phyloP scores from a whole-genome alignment of 2,113 vertebrate species.

The Corythoichthys haematopterus region DNA sequence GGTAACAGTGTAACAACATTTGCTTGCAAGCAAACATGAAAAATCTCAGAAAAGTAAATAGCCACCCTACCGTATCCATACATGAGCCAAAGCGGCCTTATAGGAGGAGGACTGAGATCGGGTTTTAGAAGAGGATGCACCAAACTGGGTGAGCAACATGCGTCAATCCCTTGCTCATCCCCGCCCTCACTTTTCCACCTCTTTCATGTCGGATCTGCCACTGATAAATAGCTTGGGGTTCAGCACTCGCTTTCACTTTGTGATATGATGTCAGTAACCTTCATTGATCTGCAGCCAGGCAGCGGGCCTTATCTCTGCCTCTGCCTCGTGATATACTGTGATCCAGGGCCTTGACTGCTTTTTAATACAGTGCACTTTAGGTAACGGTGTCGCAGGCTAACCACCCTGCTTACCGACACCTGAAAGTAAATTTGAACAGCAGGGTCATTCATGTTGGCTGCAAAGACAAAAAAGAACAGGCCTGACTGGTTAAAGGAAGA shows the following conservation, averaged over 20 bases:
- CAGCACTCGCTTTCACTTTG: constrained; percentile 91
- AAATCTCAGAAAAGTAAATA: not conserved
- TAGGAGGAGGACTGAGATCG: constrained; percentile 16
- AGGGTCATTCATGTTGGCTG: constrained; percentile 43
- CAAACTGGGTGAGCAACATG: constrained; percentile 30
- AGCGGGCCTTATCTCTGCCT: constrained; percentile 89
- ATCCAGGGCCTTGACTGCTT: constrained; percentile 84
- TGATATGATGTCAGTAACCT: constrained; percentile 99
- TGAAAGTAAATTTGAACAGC: constrained; percentile 68
- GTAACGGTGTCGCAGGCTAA: constrained; percentile 72
- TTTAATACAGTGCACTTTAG: constrained; percentile 92
- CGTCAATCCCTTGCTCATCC: constrained; percentile 25
- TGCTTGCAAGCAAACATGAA: not conserved
- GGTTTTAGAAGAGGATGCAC: constrained; percentile 27
- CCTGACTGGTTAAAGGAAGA: constrained; percentile 35
- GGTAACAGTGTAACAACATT: not conserved
- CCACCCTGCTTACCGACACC: constrained; percentile 60
- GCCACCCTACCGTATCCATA: constrained; percentile 5
- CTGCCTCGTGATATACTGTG: constrained; percentile 86
- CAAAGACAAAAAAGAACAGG: constrained; percentile 41
- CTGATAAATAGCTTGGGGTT: constrained; percentile 90
- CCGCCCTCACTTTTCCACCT: constrained; percentile 33
- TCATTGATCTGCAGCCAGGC: constrained; percentile 91
- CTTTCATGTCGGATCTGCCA: constrained; percentile 58
- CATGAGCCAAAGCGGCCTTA: constrained; percentile 1